phyloP scores from a whole-genome alignment of 2,113 vertebrate genomes.

The Urocolius indicus region DNA sequence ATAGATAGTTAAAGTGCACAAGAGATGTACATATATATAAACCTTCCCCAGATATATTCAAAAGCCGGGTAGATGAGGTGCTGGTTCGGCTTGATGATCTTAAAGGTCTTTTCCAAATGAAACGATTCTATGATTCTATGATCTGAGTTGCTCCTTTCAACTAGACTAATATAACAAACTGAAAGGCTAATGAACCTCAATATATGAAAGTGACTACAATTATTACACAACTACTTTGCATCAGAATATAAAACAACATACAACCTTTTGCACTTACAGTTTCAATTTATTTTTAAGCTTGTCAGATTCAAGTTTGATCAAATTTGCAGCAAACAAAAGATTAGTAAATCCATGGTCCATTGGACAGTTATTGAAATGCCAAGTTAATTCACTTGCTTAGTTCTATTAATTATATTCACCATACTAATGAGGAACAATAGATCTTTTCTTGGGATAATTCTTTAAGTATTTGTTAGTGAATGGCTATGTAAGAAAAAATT shows the following conservation, averaged over 20 bases:
- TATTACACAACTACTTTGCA: neutral
- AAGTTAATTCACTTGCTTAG: slow-evolving; percentile 37
- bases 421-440: neutral
- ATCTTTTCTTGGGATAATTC: slow-evolving; percentile 1
- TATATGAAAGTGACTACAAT: neutral
- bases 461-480: slow-evolving; percentile 5
- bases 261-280: slow-evolving; percentile 14
- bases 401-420: slow-evolving; percentile 24
- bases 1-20: neutral
- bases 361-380: slow-evolving; percentile 66
- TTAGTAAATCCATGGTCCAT: slow-evolving; percentile 51
- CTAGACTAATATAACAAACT: neutral
- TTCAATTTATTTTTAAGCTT: slow-evolving; percentile 65
- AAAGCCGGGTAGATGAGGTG: no score
- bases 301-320: slow-evolving; percentile 62
- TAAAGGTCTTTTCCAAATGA: no score
- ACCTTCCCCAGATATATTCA: no score
- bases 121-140: no score
- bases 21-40: no score
- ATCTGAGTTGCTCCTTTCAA: neutral
- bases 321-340: slow-evolving; percentile 65
- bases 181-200: neutral
- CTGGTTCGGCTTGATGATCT: no score
- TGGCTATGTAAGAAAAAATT: neutral
- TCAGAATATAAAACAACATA: slow-evolving; percentile 21